Percentiles rank a stretch among this genome's conserved stretches.
These are phyloP conservation scores for Barypeithes pellucidus DNA, from an alignment of 2,888 invertebrate genomes.

Conservation along the genomic window DNA sequence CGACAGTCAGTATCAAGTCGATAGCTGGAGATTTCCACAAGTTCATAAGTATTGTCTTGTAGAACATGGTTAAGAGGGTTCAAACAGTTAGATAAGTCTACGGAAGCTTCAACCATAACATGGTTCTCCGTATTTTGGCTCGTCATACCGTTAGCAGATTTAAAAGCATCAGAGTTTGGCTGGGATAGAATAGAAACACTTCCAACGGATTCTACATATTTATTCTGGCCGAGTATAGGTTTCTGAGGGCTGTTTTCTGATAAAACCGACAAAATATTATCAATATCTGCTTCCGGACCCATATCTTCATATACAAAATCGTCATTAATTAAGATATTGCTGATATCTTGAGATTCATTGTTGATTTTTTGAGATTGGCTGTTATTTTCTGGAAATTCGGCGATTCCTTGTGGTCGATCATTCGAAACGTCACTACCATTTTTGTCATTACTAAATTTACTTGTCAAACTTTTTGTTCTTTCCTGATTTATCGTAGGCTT, in stretches of 20 bases:
- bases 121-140: not conserved
- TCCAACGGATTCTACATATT: not conserved
- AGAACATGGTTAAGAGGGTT: not conserved
- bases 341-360: not conserved
- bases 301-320: constrained; percentile 66
- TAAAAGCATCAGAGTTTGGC: not conserved
- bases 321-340: constrained; percentile 62
- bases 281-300: constrained; percentile 53
- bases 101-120: not conserved
- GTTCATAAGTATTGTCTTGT: not conserved
- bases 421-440: too few species aligned
- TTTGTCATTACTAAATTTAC: not conserved
- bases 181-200: not conserved
- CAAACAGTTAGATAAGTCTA: not conserved
- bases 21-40: not conserved
- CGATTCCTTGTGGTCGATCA: not conserved
- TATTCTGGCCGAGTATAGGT: not conserved
- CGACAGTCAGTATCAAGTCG: not conserved
- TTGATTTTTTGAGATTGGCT: not conserved
- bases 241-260: constrained; percentile 45
- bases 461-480: constrained; percentile 58
- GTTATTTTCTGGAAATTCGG: too few species aligned
- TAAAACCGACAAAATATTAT: constrained; percentile 66
- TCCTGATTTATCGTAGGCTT: constrained; percentile 59
- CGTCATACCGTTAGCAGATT: not conserved